These are phyloP conservation scores for Pomatostomus ruficeps DNA, from an alignment of 2,113 vertebrate species.

Conservation along the genomic window DNA sequence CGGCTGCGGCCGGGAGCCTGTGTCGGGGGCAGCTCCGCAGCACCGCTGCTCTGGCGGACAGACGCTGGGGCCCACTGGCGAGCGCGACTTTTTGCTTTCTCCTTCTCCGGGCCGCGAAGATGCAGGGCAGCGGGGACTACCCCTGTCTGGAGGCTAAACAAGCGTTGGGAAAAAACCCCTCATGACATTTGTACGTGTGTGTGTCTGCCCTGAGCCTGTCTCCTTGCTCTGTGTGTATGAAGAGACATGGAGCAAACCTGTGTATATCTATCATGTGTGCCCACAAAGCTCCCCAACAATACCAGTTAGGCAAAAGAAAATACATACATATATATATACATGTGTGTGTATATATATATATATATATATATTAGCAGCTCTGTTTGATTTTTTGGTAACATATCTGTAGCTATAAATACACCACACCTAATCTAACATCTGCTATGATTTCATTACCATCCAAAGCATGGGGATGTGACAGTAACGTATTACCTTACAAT, in stretches of 20 bases:
- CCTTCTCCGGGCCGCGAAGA: neutral
- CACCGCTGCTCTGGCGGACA: neutral
- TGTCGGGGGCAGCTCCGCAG: neutral
- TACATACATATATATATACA: too few species aligned
- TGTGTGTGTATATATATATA: too few species aligned
- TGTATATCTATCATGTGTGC: neutral
- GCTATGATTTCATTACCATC: constrained; percentile 66
- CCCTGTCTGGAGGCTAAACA: neutral
- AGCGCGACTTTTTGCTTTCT: neutral
- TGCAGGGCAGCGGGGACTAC: neutral
- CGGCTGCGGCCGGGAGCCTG: neutral
- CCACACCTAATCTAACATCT: constrained; percentile 61
- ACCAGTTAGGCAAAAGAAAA: neutral
- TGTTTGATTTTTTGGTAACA: constrained; percentile 12
- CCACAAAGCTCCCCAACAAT: neutral
- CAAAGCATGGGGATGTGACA: constrained; percentile 63
- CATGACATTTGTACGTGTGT: constrained; percentile 20
- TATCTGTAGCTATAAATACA: constrained; percentile 49
- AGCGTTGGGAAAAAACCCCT: neutral
- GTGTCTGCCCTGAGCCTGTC: constrained; percentile 1
- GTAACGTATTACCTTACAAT: constrained; percentile 64
- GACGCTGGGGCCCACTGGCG: neutral
- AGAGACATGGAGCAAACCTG: neutral
- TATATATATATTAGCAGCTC: too few species aligned
- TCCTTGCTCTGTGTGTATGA: neutral